Evolutionary conservation across 2,888 invertebrate species (phyloP).

Genomic region (Chrysolina oricalcia): DNA sequence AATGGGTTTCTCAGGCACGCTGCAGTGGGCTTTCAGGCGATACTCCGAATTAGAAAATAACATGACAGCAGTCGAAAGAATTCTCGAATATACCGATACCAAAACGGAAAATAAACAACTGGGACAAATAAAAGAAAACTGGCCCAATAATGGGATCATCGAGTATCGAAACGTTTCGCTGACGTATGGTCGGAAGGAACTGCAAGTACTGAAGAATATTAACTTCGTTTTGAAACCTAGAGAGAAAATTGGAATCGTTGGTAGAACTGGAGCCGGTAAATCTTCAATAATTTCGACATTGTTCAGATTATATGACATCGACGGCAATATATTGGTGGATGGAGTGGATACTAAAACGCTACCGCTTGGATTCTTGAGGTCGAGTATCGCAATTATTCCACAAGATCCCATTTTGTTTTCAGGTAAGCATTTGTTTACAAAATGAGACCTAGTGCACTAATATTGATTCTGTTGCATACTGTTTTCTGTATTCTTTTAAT

Average conservation of each 20-base stretch:
- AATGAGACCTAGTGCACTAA: no score
- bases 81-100: constrained; percentile 73
- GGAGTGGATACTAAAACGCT: constrained; percentile 80
- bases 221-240: constrained; percentile 79
- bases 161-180: constrained; percentile 80
- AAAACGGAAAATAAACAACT: constrained; percentile 66
- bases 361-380: constrained; percentile 83
- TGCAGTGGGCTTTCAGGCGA: constrained; percentile 82
- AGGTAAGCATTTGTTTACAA: background rate
- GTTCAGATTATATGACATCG: constrained; percentile 84
- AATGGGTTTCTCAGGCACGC: constrained; percentile 81
- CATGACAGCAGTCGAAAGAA: constrained; percentile 92
- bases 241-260: constrained; percentile 85
- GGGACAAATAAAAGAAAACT: constrained; percentile 74
- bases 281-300: constrained; percentile 84
- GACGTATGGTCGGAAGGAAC: constrained; percentile 80
- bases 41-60: constrained; percentile 87
- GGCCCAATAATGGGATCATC: constrained; percentile 83
- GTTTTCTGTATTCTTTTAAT: no score
- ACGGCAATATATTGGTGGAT: constrained; percentile 88
- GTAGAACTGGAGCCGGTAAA: constrained; percentile 89
- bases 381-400: constrained; percentile 87
- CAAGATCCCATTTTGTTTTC: constrained; percentile 88
- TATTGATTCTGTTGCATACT: no score
- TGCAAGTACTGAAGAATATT: constrained; percentile 83